Base-by-base conservation (phyloP, 1,140 invertebrate genomes). In the Camponotus pennsylvanicus region DNA sequence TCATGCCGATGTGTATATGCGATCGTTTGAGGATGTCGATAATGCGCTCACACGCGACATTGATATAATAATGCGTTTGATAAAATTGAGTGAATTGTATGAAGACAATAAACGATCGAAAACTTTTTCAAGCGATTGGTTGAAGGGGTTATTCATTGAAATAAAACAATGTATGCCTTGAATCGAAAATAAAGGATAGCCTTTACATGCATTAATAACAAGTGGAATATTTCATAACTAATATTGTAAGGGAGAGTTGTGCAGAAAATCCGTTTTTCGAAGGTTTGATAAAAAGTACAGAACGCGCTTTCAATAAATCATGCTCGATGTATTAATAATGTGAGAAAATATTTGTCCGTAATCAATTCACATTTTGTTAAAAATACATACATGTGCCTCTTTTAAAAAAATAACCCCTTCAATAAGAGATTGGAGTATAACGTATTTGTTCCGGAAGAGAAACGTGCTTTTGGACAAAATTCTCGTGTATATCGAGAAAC, bases 101-200 rank as follows among this genome's bases (percentile, higher is more conserved):
- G 13, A 69, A 85, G 52, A 85, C 61, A 85, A 85, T 78, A 85
- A 84, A 69, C 64, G 63, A 66, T 85, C 59, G 63, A 59, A 49
- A 49, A 13, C 15, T 59, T 45, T 85, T 69, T 37, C 13, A 64
- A 64, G 8, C 32, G n/a, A 85, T 80, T 57, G 45, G 59, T 37
- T 61, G 63, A 34, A 80, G 40, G 63, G 27, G 18, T 80, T 79
- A 80, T 69, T 88, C 55, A 34, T 27, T 64, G 55, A 57, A 64
- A 85, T 55, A 70, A 66, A 18, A 49, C 49, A 52, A 52, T 18
- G 3, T 21, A 34, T 80, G 27, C 8, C 45, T 18, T 40, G 5
- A 55, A 69, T 18, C 15, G 49, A 11, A 73, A 59, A 9, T 21
- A 52, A 52, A 52, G 1, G 11, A 37, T 40, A 55, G 37, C 32